Percentiles rank a stretch among this genome's conserved stretches.
Conservation (phyloP, 2,113 vertebrate species). For the rabbit (Oryctolagus cuniculus) region DNA sequence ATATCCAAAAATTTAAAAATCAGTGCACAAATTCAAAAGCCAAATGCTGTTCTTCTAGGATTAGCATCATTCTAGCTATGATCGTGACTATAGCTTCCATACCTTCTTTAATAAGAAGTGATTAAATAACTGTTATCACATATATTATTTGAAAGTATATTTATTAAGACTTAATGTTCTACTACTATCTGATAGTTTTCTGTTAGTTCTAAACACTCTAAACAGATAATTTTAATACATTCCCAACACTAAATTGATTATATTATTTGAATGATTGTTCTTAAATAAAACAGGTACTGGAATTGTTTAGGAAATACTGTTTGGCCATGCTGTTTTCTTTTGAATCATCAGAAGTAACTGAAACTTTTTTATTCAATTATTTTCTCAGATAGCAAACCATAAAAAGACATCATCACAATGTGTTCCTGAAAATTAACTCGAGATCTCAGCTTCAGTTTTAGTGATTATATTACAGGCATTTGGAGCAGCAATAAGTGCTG, state of each 20-base stretch:
- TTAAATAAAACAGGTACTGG: constrained; percentile 2
- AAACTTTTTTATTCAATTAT: constrained; percentile 69
- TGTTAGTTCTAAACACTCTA: constrained; percentile 10
- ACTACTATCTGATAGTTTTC: not conserved
- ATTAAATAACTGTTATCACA: not conserved
- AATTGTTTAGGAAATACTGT: not conserved
- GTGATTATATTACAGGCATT: constrained; percentile 30
- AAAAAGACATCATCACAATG: constrained; percentile 59
- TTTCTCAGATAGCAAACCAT: constrained; percentile 67
- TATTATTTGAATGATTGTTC: constrained; percentile 37
- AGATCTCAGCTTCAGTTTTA: not conserved
- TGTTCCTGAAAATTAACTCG: constrained; percentile 66
- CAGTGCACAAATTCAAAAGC: constrained; percentile 10
- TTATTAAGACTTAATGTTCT: constrained; percentile 14
- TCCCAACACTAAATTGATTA: constrained; percentile 3
- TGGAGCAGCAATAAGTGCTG: constrained; percentile 24
- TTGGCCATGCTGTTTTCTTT: constrained; percentile 55
- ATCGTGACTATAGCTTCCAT: not conserved
- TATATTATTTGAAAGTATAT: not conserved
- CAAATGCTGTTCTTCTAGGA: not conserved
- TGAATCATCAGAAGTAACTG: constrained; percentile 45
- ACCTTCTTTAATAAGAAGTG: constrained; percentile 43
- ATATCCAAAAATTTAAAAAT: constrained; percentile 9
- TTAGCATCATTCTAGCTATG: not conserved
- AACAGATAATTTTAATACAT: not conserved